Evolutionary conservation across 2,797 vertebrate genomes (phyloP), one percentile per base, ranked within the genome.

Genomic region (Eulemur mongoz): DNA sequence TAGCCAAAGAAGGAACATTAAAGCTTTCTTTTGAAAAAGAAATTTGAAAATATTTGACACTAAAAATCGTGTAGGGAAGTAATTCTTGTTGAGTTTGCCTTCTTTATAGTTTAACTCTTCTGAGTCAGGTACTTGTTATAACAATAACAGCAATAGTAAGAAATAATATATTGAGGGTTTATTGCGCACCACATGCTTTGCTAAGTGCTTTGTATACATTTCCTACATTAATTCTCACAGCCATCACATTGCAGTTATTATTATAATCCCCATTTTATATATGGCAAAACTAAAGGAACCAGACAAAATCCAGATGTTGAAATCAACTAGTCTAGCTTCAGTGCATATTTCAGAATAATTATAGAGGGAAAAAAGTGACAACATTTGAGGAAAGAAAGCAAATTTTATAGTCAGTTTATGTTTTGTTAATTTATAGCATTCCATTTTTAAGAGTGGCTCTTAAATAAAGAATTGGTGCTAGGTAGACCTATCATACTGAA

Each of bases 261-360:
- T 57, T 45, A 82, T 32, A 89, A 48, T 65, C 27, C 5, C 25
- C n/a, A 45, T 87, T 91, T 92, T 73, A 76, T 35, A 70, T 35
- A 38, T n/a, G 81, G 91, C 93, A 35, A 95, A 92, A 67, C 65
- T 65, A 22, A 94, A 67, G 50, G 12, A 45, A 32, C 15, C 40
- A 89, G 32, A 78, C n/a, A 50, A 94, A 79, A 94, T 76, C 30
- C 18, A 90, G 43, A 63, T 14, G 52, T 2, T 63, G 70, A 88
- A 73, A 85, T 57, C 27, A 61, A 70, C 38, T 84, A 23, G 38
- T 65, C 52, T 86, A 54, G 45, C 23, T 67, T 91, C 32, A 67
- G 32, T 90, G 6, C 48, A 6, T 32, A 48, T 95, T 95, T 96
- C 63, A 65, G 52, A 90, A 80, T 61, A 95, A 90, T 89, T 75